Conservation (phyloP, 2,888 invertebrate species). For the Ormyrus labotus region DNA sequence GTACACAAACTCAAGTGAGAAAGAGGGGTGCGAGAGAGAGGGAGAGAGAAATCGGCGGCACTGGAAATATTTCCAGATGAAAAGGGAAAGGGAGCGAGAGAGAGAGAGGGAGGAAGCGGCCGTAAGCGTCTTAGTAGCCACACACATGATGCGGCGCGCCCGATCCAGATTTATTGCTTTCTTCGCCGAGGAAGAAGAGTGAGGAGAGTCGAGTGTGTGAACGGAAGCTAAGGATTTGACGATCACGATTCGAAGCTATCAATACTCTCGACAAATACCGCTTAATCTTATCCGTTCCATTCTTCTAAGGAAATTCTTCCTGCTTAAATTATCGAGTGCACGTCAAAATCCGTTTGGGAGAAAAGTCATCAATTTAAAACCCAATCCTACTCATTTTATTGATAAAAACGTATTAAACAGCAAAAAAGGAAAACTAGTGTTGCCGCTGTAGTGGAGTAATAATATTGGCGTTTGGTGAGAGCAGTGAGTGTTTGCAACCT, state of each 20-base stretch:
- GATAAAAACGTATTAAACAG: background rate
- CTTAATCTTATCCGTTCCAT: constrained; percentile 23
- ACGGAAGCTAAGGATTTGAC: constrained; percentile 70
- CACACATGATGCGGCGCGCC: constrained; percentile 67
- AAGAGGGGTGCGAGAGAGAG: constrained; percentile 50
- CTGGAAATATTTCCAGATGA: constrained; percentile 45
- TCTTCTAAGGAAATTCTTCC: constrained; percentile 10
- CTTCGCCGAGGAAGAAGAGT: constrained; percentile 56
- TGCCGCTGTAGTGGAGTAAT: background rate
- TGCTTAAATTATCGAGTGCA: constrained; percentile 6
- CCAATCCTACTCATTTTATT: background rate
- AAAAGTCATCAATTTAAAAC: background rate
- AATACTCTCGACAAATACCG: constrained; percentile 32
- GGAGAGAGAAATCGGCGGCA: constrained; percentile 34
- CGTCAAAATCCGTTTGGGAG: background rate
- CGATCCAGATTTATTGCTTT: constrained; percentile 74
- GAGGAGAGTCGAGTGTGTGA: constrained; percentile 65
- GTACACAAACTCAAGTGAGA: constrained; percentile 55
- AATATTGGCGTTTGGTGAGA: constrained; percentile 29
- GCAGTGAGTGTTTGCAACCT: constrained; percentile 18
- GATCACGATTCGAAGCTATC: constrained; percentile 48
- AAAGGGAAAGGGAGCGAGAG: constrained; percentile 18
- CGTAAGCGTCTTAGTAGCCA: constrained; percentile 74
- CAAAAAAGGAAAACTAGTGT: background rate
- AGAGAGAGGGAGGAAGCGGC: constrained; percentile 49